These are phyloP conservation scores for Hydractinia echinata DNA, from an alignment of 30 jellyfish, hydroid and myxozoan species.

Conservation along the genomic window DNA sequence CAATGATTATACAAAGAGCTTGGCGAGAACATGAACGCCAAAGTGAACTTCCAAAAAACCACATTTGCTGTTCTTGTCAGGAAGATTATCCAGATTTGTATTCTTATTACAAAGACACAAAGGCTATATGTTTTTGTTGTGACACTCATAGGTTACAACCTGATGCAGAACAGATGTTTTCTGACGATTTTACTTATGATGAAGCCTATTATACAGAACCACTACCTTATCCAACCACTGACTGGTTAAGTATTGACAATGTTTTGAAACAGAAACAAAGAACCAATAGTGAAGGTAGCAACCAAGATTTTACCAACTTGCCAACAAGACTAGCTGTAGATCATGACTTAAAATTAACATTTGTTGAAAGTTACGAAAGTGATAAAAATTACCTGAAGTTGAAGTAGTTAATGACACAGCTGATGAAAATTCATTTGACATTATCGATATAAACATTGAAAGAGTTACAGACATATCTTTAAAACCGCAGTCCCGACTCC, in stretches of 20 bases:
- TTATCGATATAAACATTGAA: slow-evolving; percentile 9
- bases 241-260: neutral
- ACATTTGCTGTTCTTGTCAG: slow-evolving; percentile 33
- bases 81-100: slow-evolving; percentile 35
- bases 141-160: slow-evolving; percentile 18
- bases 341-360: slow-evolving; percentile 11
- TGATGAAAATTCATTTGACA: neutral
- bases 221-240: neutral
- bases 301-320: neutral
- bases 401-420: neutral
- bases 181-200: too few relatives aligned
- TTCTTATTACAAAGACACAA: slow-evolving; percentile 33
- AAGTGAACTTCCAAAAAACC: slow-evolving; percentile 9
- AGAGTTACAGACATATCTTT: neutral
- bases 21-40: slow-evolving; percentile 19
- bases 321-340: neutral
- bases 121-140: slow-evolving; percentile 32
- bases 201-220: too few relatives aligned
- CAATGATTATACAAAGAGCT: slow-evolving; percentile 36
- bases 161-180: neutral
- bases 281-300: neutral
- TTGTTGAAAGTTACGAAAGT: slow-evolving; percentile 26
- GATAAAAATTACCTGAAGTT: slow-evolving; percentile 5
- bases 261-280: neutral
- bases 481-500: neutral